Evolutionary conservation across 2,797 vertebrate genomes (phyloP).

Genomic region (Sphaeramia orbicularis): DNA sequence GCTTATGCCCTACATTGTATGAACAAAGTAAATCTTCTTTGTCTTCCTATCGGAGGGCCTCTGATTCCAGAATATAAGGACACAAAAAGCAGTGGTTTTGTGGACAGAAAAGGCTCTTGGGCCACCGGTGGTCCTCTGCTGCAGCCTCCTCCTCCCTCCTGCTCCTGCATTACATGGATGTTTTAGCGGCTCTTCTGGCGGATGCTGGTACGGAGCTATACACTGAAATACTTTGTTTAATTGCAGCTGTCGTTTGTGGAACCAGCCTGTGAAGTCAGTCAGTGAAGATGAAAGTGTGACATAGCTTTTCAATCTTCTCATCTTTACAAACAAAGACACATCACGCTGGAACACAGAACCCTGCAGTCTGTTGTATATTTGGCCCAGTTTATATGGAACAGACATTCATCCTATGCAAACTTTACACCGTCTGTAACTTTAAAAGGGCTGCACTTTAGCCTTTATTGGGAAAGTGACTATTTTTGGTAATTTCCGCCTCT

Average conservation of each 20-base stretch:
- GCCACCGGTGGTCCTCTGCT: constrained; percentile 40
- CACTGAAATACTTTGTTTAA: constrained; percentile 27
- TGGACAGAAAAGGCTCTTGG: constrained; percentile 56
- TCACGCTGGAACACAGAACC: constrained; percentile 26
- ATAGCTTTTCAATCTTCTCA: constrained; percentile 59
- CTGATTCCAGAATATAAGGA: constrained; percentile 69
- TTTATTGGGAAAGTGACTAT: too few species aligned
- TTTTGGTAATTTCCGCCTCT: too few species aligned
- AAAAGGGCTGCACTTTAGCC: too few species aligned
- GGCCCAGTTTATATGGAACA: constrained; percentile 14
- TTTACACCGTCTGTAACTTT: too few species aligned
- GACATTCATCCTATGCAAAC: background rate
- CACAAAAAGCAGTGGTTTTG: constrained; percentile 55
- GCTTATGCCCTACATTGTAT: constrained; percentile 76
- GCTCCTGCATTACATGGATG: constrained; percentile 42
- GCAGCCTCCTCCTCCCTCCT: constrained; percentile 33
- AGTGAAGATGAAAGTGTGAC: constrained; percentile 61
- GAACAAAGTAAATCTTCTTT: constrained; percentile 79
- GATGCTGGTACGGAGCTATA: constrained; percentile 27
- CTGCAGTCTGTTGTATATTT: constrained; percentile 27
- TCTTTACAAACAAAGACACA: constrained; percentile 60
- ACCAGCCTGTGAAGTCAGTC: constrained; percentile 48
- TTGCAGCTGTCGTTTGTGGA: constrained; percentile 17
- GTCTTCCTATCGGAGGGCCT: too few species aligned
- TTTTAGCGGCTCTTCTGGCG: constrained; percentile 34